These are phyloP conservation scores for Trididemnum miniatum DNA, from an alignment of 23 tunicate species.

Conservation along the genomic window DNA sequence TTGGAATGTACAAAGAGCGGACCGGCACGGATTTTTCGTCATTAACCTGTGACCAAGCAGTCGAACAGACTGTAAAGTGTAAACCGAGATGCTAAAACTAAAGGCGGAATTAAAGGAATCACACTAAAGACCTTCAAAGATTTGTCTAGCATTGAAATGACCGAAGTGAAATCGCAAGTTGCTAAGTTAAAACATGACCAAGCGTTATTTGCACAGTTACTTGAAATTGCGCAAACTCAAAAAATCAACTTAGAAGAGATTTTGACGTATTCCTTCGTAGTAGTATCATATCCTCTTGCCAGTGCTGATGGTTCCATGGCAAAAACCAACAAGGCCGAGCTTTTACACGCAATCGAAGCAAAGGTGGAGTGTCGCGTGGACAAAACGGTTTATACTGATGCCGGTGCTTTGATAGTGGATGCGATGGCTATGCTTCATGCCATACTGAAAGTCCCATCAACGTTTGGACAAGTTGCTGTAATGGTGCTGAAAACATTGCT, in stretches of 20 bases:
- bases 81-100: too few relatives aligned
- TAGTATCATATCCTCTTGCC: not conserved
- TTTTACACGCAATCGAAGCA: not conserved
- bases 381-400: not conserved
- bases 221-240: not conserved
- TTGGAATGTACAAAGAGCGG: conserved; percentile 7
- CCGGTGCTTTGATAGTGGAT: not conserved
- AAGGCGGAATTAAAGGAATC: too few relatives aligned
- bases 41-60: too few relatives aligned
- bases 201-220: not conserved
- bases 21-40: conserved; percentile 3
- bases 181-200: not conserved
- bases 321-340: not conserved
- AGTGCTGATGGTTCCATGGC: not conserved
- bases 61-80: too few relatives aligned
- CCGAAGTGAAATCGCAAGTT: not conserved
- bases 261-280: not conserved
- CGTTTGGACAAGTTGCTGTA: not conserved
- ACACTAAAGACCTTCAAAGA: not conserved
- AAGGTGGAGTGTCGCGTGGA: not conserved
- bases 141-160: not conserved
- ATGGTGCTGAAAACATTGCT: not conserved
- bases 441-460: not conserved
- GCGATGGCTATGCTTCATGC: not conserved
- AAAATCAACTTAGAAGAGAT: not conserved